Conservation (phyloP, 2,113 vertebrate genomes). For the Nothoprocta perdicaria region DNA sequence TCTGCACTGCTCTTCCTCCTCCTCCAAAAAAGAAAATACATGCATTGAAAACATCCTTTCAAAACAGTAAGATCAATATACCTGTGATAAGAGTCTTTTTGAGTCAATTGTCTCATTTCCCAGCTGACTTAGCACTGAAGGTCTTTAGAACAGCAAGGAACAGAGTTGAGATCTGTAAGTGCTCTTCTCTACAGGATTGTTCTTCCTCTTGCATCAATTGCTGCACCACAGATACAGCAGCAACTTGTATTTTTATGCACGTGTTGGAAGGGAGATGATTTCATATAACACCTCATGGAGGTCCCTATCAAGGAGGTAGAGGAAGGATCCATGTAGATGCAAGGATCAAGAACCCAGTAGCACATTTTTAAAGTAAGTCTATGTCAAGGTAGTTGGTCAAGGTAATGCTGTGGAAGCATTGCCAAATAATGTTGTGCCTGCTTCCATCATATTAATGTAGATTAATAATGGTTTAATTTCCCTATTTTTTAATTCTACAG, state of each 20-base stretch:
- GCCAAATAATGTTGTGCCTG: not conserved
- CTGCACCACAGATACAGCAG: fast-evolving
- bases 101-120: not conserved
- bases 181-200: not conserved
- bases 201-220: not conserved
- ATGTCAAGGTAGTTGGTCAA: not conserved
- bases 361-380: not conserved
- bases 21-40: not conserved
- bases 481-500: not conserved
- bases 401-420: not conserved
- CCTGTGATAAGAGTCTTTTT: not conserved
- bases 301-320: not conserved
- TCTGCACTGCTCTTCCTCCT: not conserved
- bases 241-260: not conserved
- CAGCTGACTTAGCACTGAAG: not conserved
- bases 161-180: not conserved
- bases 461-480: not conserved
- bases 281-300: not conserved
- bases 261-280: not conserved
- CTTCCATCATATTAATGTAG: not conserved
- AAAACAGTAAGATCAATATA: not conserved
- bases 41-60: not conserved
- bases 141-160: not conserved
- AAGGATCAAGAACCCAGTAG: not conserved
- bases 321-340: too few species aligned